phyloP scores from a whole-genome alignment of 2,888 invertebrate genomes.

The Mythimna impura region DNA sequence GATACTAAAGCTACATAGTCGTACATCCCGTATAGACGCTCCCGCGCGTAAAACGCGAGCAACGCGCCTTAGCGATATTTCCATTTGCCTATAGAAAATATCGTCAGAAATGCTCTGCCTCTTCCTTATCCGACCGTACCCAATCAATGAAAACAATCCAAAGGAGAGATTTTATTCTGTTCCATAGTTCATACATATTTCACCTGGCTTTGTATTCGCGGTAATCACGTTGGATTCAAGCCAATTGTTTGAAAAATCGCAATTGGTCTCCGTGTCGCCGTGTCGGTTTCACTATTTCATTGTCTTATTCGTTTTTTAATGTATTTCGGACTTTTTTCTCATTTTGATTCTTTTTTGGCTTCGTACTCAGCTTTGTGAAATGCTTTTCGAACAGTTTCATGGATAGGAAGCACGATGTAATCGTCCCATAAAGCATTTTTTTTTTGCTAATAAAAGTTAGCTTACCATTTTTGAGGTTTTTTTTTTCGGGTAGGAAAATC shows the following conservation, averaged over 20 bases:
- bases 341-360: conserved; percentile 17
- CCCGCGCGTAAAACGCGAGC: too few relatives aligned
- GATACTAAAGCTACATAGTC: too few relatives aligned
- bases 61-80: too few relatives aligned
- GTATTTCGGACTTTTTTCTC: conserved; percentile 9
- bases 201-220: conserved; percentile 60
- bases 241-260: conserved; percentile 60
- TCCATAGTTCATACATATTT: conserved; percentile 77
- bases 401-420: neutral
- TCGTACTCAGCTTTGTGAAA: neutral
- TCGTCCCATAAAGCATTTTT: neutral
- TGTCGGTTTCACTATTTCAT: conserved; percentile 54
- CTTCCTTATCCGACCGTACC: conserved; percentile 40
- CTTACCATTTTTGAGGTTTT: too few relatives aligned
- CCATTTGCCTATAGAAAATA: neutral
- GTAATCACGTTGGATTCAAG: conserved; percentile 61
- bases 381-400: conserved; percentile 12
- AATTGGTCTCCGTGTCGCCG: conserved; percentile 43
- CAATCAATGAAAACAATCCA: conserved; percentile 74
- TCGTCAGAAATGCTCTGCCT: neutral
- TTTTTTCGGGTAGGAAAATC: too few relatives aligned
- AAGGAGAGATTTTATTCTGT: conserved; percentile 69
- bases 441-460: neutral
- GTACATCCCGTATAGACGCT: too few relatives aligned
- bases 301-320: conserved; percentile 40